These are phyloP conservation scores for Grus americana DNA, from an alignment of 2,113 vertebrate species.

Conservation along the genomic window DNA sequence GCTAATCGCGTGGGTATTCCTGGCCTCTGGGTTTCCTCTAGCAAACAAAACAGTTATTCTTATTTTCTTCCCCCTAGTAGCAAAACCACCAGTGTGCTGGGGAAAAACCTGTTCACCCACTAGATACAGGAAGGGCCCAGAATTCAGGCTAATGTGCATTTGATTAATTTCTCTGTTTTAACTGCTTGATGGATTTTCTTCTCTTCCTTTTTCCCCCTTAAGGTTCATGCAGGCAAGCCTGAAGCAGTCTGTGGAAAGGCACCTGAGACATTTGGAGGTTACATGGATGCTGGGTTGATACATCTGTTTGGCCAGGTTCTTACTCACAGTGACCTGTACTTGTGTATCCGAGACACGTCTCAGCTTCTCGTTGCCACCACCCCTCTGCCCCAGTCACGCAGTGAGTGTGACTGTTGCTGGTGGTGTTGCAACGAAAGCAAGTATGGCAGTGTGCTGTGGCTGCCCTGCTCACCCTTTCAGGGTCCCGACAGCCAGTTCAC, in stretches of 20 bases:
- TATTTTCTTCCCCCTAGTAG: background rate
- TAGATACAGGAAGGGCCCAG: background rate
- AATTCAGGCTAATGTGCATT: background rate
- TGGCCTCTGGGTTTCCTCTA: slow-evolving; percentile 30
- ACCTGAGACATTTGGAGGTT: background rate
- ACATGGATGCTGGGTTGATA: background rate
- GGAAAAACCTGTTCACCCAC: background rate
- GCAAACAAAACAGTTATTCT: background rate
- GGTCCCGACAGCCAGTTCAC: background rate
- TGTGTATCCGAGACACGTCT: background rate
- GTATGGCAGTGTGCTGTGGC: background rate
- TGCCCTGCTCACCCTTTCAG: background rate
- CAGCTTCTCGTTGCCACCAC: background rate
- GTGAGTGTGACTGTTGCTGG: background rate
- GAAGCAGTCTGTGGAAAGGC: background rate
- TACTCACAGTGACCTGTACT: background rate
- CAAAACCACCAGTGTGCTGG: background rate
- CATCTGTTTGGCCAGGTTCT: background rate
- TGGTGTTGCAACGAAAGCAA: background rate
- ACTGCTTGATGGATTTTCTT: background rate
- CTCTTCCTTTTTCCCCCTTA: background rate
- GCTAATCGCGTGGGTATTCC: background rate
- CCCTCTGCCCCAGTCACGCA: background rate
- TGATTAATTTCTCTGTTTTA: background rate
- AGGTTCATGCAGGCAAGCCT: background rate